Percentiles rank a stretch among this genome's conserved stretches.
Conservation (phyloP, 2,113 vertebrate species). For the Centropus bengalensis region DNA sequence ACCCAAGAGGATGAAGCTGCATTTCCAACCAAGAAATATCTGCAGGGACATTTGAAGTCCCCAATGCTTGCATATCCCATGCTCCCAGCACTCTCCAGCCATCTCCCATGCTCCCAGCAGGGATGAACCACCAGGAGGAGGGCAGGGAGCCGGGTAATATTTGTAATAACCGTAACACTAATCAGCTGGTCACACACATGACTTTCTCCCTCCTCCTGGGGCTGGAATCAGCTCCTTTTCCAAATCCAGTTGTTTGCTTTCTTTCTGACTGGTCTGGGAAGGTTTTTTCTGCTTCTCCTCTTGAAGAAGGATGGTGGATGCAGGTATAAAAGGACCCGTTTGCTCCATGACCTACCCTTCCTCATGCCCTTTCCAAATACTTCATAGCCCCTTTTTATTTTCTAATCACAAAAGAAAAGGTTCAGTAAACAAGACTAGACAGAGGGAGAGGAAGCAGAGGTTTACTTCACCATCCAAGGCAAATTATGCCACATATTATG, state of each 20-base stretch:
- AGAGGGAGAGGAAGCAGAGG: background rate
- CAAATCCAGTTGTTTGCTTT: background rate
- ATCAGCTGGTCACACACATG: background rate
- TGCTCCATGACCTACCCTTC: background rate
- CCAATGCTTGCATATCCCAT: background rate
- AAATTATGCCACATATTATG: background rate
- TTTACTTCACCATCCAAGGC: background rate
- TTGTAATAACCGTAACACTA: background rate
- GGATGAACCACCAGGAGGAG: background rate
- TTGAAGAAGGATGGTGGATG: background rate
- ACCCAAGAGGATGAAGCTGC: background rate
- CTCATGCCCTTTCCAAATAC: background rate
- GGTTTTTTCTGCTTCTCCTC: accelerated
- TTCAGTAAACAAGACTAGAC: background rate
- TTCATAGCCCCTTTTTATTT: background rate
- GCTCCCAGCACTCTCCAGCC: background rate
- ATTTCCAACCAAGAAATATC: background rate
- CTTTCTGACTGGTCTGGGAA: background rate
- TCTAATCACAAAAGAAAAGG: background rate
- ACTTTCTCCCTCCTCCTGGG: background rate
- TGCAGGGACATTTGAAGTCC: background rate
- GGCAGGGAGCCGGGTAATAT: background rate
- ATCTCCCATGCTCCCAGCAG: background rate
- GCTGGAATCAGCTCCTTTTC: background rate
- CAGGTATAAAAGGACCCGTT: background rate